These are phyloP conservation scores for Imbricaverruca yamaguchii DNA, from an alignment of 2,888 invertebrate genomes.

Conservation along the genomic window DNA sequence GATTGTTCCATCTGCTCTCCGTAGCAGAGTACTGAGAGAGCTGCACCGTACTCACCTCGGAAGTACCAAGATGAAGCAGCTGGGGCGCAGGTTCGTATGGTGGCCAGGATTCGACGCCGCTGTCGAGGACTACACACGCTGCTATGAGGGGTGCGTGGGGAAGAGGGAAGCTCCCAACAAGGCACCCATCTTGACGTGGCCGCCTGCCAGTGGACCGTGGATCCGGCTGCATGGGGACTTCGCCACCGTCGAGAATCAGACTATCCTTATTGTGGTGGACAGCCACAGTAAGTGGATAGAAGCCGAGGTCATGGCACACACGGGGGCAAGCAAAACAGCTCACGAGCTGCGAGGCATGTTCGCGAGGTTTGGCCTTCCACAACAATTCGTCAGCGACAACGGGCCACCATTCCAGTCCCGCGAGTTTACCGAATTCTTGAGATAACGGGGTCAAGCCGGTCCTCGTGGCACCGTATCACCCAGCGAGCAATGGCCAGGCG, in stretches of 20 bases:
- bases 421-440: not conserved
- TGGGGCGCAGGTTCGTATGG: not conserved
- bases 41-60: not conserved
- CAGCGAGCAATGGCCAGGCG: not conserved
- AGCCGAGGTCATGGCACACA: not conserved
- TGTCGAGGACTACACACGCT: not conserved
- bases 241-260: not conserved
- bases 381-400: not conserved
- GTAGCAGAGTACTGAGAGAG: not conserved
- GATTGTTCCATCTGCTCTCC: not conserved
- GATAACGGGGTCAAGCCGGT: not conserved
- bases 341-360: not conserved
- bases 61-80: not conserved
- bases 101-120: not conserved
- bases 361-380: not conserved
- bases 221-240: not conserved
- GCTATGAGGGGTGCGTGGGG: not conserved
- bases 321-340: not conserved
- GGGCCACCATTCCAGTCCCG: not conserved
- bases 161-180: not conserved
- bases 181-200: not conserved
- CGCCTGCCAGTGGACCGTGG: not conserved
- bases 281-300: not conserved
- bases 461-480: not conserved
- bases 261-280: not conserved